Evolutionary conservation across 2,113 vertebrate genomes (phyloP), one percentile per base, ranked within the genome.

Genomic region (Perca flavescens): DNA sequence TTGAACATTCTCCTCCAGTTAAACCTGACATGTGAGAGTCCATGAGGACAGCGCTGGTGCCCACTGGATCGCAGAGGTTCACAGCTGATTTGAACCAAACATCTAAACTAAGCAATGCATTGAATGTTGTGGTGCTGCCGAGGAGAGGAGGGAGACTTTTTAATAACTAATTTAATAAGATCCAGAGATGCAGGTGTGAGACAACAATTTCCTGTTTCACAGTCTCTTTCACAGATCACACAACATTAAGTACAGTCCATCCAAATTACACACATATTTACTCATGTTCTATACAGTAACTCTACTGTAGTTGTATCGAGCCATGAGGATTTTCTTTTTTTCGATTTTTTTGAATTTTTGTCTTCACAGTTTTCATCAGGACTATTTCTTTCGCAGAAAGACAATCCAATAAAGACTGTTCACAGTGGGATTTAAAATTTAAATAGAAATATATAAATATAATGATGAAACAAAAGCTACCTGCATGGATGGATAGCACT

Each of bases 161-260:
- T 25, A 67, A 10, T n/a, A 34, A 21, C 16, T n/a, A 34, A 64
- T 22, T 6, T 19, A 62, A 49, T 65, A 57, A 40, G 46, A 52
- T 22, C 28, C 22, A 58, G 77, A 50, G 47, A 52, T 17, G 21
- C 31, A 63, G 77, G 60, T 71, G 74, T 53, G 58, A 79, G 63
- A 28, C 36, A 49, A n/a, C 25, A 54, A 36, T 50, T 6, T 21
- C 7, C 8, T 69, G 52, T 16, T 22, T 5, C 6, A 2, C 12
- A 22, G 62, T 64, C n/a, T 66, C 22, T 28, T 49, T 66, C 15
- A 50, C 22, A 28, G 17, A 61, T 43, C 13, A 21, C 4, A 25
- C 15, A 13, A 16, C 11, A 28, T 22, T 69, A 62, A 66, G 58
- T 17, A 31, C 43, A 69, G 28, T 49, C 34, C 5, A 50, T 31